Base-by-base conservation (phyloP, 2,113 vertebrate genomes). In the Phoenicopterus ruber region DNA sequence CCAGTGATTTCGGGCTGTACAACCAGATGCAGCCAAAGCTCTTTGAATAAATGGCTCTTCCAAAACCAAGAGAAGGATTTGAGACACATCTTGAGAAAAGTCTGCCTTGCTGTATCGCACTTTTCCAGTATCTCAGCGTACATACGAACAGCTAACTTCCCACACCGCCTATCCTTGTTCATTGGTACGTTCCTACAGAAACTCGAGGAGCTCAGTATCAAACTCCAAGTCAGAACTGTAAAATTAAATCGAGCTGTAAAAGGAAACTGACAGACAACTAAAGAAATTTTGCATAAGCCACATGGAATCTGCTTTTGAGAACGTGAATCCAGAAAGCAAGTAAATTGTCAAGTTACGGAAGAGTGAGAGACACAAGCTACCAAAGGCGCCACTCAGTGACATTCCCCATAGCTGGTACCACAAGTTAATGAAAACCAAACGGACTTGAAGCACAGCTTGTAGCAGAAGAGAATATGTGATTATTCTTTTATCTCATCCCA, bases 381-480 rank as follows among this genome's bases (percentile, higher is more conserved):
- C 2, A 26, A 19, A 46, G 29, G 38, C 1, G 0, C 61, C 0
- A 0, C 28, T 7, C 40, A 34, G 47, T 1, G 29, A 74, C 11
- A 13, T 3, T 59, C 14, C 52, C 50, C 17, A 9, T 1, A 28
- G 34, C 28, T 61, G 34, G 7, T 29, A 55, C 61, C 20, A 54
- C 50, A 65, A 8, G 7, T 7, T 26, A 70, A 34, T 4, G 20
- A 21, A 84, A 81, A 47, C 24, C 40, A 32, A 29, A 67, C n/a
- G 54, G 69, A 36, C 50, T 28, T 2, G 22, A 44, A 74, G n/a
- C 32, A 34, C 50, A 65, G 36, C 14, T 38, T 17, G 10, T 21
- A 42, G 38, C 1, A 34, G 36, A 47, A 81, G 4, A 57, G 9
- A 67, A 57, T 0, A n/a, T 14, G 3, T 0, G 5, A 10, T 19